Evolutionary conservation across 2,113 vertebrate genomes (phyloP), one percentile per base, ranked within the genome.

Genomic region (Istiophorus platypterus): DNA sequence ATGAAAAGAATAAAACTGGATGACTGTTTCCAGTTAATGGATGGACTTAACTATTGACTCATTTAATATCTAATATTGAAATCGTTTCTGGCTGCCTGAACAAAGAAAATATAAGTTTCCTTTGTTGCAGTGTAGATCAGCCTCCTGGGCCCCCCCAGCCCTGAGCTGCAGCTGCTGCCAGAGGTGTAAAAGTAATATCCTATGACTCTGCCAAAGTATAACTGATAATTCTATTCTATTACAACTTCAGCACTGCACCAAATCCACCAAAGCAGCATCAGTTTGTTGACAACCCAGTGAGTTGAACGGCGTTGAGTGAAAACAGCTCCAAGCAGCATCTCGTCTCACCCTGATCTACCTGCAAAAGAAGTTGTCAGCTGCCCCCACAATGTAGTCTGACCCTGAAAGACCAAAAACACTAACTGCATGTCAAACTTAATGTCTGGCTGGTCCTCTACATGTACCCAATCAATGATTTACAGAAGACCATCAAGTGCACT

Each of bases 401-500:
- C 65, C 75, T 0, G 3, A 82, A 82, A 61, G 66, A 29, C 26
- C 1, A 13, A 78, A 69, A 82, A 58, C 45, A 27, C 59, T 51
- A 2, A 7, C 82, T 64, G 41, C 31, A 39, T 89, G 84, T 92
- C 77, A 63, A 39, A 86, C 86, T 75, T 84, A 84, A 61, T 52
- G 82, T 88, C 80, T 73, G 22, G 0, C 63, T 82, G 70, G 18
- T 88, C 64, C 62, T 62, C 73, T 74, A 42, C 82, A 61, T 87
- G 87, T 64, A 51, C 12, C 29, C 61, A n/a, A 85, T 94, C 72
- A 92, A 90, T 88, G 87, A 94, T 93, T 93, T 85, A 92, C 29
- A 81, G 58, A 88, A 80, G 63, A 61, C 39, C 72, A 69, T 80
- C 68, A 80, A 62, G 67, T 72, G 37, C 78, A 75, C 63, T 13